These are phyloP conservation scores for Drosophila fulvimacula DNA, from an alignment of 2,888 invertebrate genomes.

Conservation along the genomic window DNA sequence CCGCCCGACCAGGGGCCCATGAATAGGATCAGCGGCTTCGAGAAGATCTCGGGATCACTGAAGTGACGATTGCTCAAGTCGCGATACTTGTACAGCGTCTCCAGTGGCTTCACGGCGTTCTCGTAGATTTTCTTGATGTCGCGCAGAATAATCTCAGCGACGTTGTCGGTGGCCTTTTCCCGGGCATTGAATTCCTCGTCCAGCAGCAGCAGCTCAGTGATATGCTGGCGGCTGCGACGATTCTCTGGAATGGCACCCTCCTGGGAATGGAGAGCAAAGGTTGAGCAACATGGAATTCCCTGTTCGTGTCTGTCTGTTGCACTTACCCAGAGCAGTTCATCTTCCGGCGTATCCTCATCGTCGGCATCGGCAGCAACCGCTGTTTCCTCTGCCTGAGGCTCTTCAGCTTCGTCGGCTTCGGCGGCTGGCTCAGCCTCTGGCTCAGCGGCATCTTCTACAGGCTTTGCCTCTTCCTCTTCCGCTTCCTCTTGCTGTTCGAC, in stretches of 20 bases:
- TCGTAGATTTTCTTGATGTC: constrained; percentile 95
- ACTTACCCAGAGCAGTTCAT: constrained; percentile 88
- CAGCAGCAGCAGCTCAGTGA: constrained; percentile 91
- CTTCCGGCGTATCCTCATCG: constrained; percentile 87
- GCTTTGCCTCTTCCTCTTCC: constrained; percentile 60
- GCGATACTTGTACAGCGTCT: constrained; percentile 95
- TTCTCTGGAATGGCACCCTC: constrained; percentile 91
- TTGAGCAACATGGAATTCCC: too few relatives aligned
- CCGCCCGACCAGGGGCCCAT: constrained; percentile 99
- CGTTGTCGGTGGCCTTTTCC: constrained; percentile 89
- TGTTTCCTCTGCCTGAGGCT: constrained; percentile 71
- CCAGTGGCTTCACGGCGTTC: constrained; percentile 94
- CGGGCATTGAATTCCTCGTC: constrained; percentile 90
- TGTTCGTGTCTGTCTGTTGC: rapidly evolving
- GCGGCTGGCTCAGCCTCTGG: constrained; percentile 61
- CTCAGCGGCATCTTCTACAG: constrained; percentile 45
- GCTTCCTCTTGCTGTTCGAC: constrained; percentile 19
- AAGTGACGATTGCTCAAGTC: constrained; percentile 96
- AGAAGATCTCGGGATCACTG: constrained; percentile 97
- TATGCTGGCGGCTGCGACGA: constrained; percentile 91
- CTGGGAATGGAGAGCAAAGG: constrained; percentile 76
- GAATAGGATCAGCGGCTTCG: constrained; percentile 95
- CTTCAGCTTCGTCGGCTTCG: constrained; percentile 53
- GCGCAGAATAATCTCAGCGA: constrained; percentile 91
- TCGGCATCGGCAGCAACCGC: constrained; percentile 49